Conservation (phyloP, 2,888 invertebrate genomes). For the Agonum fuliginosum region DNA sequence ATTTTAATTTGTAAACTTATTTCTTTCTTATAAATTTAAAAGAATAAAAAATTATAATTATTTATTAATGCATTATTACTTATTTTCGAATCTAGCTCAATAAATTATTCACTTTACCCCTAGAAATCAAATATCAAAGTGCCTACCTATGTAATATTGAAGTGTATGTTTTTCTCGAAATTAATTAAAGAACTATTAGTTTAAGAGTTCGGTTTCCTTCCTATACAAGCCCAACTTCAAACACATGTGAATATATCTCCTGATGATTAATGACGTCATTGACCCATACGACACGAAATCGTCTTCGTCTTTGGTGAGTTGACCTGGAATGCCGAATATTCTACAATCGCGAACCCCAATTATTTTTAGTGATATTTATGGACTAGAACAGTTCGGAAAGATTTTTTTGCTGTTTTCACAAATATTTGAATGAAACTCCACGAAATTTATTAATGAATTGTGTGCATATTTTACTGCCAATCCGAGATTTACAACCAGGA, state of each 20-base stretch:
- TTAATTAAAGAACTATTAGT: no score
- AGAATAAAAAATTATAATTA: no score
- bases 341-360: slow-evolving; percentile 40
- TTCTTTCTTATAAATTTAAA: no score
- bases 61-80: no score
- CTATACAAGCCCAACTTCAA: no score
- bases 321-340: slow-evolving; percentile 46
- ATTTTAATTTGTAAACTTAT: no score
- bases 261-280: slow-evolving; percentile 41
- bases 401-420: slow-evolving; percentile 6
- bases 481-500: background rate
- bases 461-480: slow-evolving; percentile 36
- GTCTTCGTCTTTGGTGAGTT: slow-evolving; percentile 26
- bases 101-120: no score
- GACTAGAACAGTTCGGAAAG: background rate
- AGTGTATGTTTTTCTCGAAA: no score
- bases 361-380: slow-evolving; percentile 42
- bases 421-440: slow-evolving; percentile 45
- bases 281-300: slow-evolving; percentile 33
- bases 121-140: no score
- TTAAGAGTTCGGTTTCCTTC: no score
- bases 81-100: no score
- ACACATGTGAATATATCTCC: background rate
- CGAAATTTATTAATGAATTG: slow-evolving; percentile 41
- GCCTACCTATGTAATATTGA: no score